Evolutionary conservation across 2,888 invertebrate species (phyloP).

Genomic region (Argyresthia albistria): DNA sequence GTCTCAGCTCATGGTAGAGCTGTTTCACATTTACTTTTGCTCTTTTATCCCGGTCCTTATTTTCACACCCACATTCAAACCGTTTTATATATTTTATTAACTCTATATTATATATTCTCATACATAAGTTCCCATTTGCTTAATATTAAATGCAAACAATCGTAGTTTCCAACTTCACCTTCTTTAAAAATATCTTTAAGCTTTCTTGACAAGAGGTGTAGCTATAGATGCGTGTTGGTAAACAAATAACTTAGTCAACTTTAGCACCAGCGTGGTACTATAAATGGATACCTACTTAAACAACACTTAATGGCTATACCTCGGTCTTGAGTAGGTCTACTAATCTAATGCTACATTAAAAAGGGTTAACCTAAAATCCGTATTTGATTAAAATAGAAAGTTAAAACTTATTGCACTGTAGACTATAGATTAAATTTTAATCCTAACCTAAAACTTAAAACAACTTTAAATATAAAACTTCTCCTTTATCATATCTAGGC

Average conservation of each 20-base stretch:
- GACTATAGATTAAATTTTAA: slow-evolving; percentile 59
- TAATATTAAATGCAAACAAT: slow-evolving; percentile 23
- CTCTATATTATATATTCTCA: no score
- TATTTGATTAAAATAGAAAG: slow-evolving; percentile 52
- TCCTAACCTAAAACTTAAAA: slow-evolving; percentile 39
- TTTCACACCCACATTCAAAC: background rate
- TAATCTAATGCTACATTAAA: slow-evolving; percentile 56
- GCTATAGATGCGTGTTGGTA: slow-evolving; percentile 15
- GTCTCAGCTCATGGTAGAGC: background rate
- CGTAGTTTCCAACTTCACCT: slow-evolving; percentile 62
- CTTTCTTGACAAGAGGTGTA: slow-evolving; percentile 32
- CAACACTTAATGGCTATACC: slow-evolving; percentile 4
- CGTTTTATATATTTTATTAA: no score
- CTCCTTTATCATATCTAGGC: slow-evolving; percentile 62
- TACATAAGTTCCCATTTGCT: background rate
- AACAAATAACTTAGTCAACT: background rate
- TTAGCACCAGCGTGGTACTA: background rate
- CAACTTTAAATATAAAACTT: slow-evolving; percentile 38
- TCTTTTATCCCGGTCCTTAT: background rate
- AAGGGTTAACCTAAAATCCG: slow-evolving; percentile 43
- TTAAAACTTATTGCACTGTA: slow-evolving; percentile 66
- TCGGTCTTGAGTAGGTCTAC: slow-evolving; percentile 35
- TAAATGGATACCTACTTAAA: slow-evolving; percentile 18
- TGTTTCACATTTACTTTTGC: background rate
- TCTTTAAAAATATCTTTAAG: slow-evolving; percentile 64